Evolutionary conservation across 2,888 invertebrate genomes (phyloP).

Genomic region (Gastracanthus pulcherrimus): DNA sequence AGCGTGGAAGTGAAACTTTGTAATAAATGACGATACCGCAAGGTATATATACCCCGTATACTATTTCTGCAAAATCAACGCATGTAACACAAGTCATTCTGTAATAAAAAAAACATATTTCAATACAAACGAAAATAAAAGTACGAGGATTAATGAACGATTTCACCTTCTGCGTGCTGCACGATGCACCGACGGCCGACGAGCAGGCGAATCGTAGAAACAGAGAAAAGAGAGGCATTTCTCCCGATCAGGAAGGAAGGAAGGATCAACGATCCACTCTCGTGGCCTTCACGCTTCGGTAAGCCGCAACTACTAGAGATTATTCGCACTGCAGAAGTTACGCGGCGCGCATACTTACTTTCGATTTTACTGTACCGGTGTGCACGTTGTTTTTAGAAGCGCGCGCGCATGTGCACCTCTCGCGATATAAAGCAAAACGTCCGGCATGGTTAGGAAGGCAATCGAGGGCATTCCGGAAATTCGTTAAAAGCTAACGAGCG

Average conservation of each 20-base stretch:
- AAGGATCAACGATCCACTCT: constrained; percentile 67
- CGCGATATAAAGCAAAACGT: constrained; percentile 13
- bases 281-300: constrained; percentile 71
- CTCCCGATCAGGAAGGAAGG: constrained; percentile 70
- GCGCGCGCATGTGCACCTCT: too few relatives aligned
- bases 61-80: constrained; percentile 30
- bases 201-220: neutral
- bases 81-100: constrained; percentile 39
- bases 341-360: constrained; percentile 29
- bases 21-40: constrained; percentile 16
- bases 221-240: constrained; percentile 62
- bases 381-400: neutral
- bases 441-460: neutral
- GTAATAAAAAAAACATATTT: constrained; percentile 29
- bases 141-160: constrained; percentile 32
- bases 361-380: constrained; percentile 45
- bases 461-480: constrained; percentile 44
- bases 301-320: neutral
- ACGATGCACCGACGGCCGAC: neutral
- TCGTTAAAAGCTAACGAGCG: constrained; percentile 24
- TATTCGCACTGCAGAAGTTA: neutral
- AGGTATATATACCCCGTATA: neutral
- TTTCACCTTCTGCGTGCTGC: constrained; percentile 33
- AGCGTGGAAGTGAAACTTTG: constrained; percentile 44
- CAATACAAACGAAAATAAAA: constrained; percentile 34